Conservation (phyloP, 1,140 invertebrate species). For the Heliconius congener region DNA sequence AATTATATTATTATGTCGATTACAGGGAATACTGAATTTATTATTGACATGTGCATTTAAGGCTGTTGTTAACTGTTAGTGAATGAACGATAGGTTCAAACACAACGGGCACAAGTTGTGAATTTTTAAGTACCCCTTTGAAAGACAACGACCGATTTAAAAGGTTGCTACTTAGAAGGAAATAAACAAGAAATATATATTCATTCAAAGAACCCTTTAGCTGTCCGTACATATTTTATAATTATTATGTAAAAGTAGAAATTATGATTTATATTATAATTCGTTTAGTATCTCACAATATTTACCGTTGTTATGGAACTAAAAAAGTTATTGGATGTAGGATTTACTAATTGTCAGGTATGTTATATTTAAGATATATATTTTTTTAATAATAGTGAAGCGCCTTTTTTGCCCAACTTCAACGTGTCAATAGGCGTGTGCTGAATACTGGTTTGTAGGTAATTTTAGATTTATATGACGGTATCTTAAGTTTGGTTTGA, state of each 20-base stretch:
- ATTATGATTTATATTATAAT: neutral
- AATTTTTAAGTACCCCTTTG: neutral
- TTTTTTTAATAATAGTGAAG: too few species aligned
- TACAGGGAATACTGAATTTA: too few species aligned
- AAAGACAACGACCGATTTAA: neutral
- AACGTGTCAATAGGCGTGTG: too few species aligned
- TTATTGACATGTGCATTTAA: too few species aligned
- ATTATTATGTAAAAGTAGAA: neutral
- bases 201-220: neutral
- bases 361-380: neutral
- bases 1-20: too few species aligned
- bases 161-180: neutral
- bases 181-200: neutral
- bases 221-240: neutral
- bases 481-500: too few species aligned
- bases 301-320: neutral
- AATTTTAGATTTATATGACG: too few species aligned
- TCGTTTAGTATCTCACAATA: neutral
- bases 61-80: neutral
- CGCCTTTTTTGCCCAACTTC: too few species aligned
- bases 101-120: neutral
- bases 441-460: too few species aligned
- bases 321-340: neutral
- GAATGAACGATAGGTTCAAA: neutral
- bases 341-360: neutral